Base-by-base conservation (phyloP, 2,888 invertebrate species). In the Mythimna impura region DNA sequence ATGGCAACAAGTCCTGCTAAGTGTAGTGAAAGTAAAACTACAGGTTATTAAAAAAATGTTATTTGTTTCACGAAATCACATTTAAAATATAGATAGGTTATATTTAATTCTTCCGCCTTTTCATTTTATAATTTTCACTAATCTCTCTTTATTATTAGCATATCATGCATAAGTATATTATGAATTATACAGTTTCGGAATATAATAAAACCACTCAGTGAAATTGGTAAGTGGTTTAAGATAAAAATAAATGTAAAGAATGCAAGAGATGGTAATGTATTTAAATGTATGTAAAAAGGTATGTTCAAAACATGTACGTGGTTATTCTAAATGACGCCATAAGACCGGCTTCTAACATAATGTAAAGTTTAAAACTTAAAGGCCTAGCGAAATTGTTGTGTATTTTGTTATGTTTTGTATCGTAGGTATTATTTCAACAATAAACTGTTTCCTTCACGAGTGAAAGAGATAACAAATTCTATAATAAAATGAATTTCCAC, bases 401-500 rank as follows among this genome's bases (percentile, higher is more conserved):
- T 76, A 69, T 79, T 76, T 80, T 72, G 60, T 72, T 78, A 66
- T 68, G 64, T 69, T 69, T 78, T 62, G 50, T 76, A 73, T 71
- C 63, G 62, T 70, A 66, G 57, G 63, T 76, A 69, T 79, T 74
- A 70, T 80, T 84, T 77, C 65, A 75, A 65, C 60, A 75, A 52
- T 66, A 43, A 70, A 47, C 55, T 55, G 22, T 57, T 73, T 58
- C 43, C 50, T 50, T 57, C 50, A 58, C 25, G 40, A 68, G 62
- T 71, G 30, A 62, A 82, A 71, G 77, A 68, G 70, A 81, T 80
- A 84, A 75, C 70, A 76, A 47, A 71, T 77, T 22, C 20, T 67
- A 60, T 80, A 70, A 67, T 60, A 73, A 71, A 82, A 80, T 89
- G 88, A 82, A 83, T 91, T 90, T 92, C 86, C 86, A 89, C 84